Percentiles rank a stretch among this genome's conserved stretches.
phyloP scores from a whole-genome alignment of 2,888 invertebrate genomes.

The Trachelus iudaicus region DNA sequence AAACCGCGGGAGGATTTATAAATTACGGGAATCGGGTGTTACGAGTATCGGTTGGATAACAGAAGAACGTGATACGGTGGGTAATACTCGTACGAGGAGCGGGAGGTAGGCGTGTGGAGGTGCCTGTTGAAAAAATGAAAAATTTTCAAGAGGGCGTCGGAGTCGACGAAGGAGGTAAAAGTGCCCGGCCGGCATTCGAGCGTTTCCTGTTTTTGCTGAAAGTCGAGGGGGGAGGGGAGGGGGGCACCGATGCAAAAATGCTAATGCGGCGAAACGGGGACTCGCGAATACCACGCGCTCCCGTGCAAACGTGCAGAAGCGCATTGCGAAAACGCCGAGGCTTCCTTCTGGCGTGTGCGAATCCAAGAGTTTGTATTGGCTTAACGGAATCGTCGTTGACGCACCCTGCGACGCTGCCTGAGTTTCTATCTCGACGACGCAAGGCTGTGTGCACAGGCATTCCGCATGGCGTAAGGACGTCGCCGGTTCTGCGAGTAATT shows the following conservation, averaged over 20 bases:
- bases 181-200: conserved; percentile 23
- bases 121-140: too few species aligned
- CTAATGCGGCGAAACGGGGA: conserved; percentile 23
- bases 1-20: too few species aligned
- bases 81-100: too few species aligned
- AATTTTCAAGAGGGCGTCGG: not conserved
- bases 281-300: conserved; percentile 5
- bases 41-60: too few species aligned
- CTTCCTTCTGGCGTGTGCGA: conserved; percentile 7
- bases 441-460: too few species aligned
- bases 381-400: conserved; percentile 18
- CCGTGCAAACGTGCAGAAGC: conserved; percentile 7
- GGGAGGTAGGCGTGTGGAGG: not conserved
- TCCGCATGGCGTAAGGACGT: too few species aligned
- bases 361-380: conserved; percentile 24
- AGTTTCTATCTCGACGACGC: too few species aligned
- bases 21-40: too few species aligned
- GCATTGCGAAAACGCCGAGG: conserved; percentile 4
- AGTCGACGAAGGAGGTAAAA: conserved; percentile 17
- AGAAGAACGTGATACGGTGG: too few species aligned
- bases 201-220: conserved; percentile 25
- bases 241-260: conserved; percentile 21
- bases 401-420: not conserved
- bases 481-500: too few species aligned
- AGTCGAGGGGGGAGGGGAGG: conserved; percentile 16